Conservation (phyloP, 2,113 vertebrate species). For the Platysternon megacephalum region DNA sequence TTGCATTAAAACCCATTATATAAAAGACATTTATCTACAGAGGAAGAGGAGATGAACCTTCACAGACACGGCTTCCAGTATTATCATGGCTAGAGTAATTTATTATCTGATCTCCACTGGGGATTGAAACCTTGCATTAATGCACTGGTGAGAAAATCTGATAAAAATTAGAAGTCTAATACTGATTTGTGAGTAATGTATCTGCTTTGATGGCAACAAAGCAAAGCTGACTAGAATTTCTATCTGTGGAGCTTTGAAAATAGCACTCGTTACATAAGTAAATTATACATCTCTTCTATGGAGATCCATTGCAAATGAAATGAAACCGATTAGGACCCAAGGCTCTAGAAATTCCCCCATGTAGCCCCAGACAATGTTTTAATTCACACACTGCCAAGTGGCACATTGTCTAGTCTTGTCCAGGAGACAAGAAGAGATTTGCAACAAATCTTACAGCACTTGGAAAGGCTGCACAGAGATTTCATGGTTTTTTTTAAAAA, state of each 20-base stretch:
- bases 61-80: conserved; percentile 26
- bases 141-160: conserved; percentile 44
- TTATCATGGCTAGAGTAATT: conserved; percentile 14
- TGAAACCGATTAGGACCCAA: neutral
- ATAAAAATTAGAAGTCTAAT: conserved; percentile 43
- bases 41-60: neutral
- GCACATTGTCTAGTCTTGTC: fast-evolving
- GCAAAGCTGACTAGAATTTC: neutral
- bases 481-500: neutral
- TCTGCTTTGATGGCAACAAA: neutral
- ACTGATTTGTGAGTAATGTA: neutral
- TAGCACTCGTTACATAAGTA: neutral
- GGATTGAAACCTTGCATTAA: conserved; percentile 47
- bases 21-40: conserved; percentile 28
- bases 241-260: neutral
- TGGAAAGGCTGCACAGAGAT: too few species aligned
- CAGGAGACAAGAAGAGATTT: neutral
- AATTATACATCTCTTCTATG: fast-evolving
- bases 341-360: fast-evolving
- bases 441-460: neutral
- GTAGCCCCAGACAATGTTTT: neutral
- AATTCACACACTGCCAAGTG: neutral
- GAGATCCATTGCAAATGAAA: fast-evolving
- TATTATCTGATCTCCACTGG: conserved; percentile 39
- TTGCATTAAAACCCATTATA: neutral